phyloP scores from a whole-genome alignment of 1,140 invertebrate genomes.

The Xylocopa sonorina region DNA sequence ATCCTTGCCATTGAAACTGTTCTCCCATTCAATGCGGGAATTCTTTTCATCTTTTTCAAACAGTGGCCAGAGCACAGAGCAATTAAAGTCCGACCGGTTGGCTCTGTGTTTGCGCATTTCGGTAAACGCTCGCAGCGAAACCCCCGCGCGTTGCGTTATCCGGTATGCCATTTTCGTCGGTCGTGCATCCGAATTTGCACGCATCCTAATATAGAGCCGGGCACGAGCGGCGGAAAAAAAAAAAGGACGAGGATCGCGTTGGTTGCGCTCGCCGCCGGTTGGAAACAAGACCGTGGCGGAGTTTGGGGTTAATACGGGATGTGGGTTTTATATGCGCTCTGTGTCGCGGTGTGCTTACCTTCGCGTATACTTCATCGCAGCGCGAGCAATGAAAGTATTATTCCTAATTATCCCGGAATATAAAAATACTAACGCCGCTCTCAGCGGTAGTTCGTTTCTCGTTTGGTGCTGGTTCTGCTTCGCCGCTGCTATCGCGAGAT shows the following conservation, averaged over 20 bases:
- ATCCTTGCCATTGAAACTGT: too few species aligned
- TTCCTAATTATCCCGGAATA: constrained; percentile 58
- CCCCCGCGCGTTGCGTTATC: background rate
- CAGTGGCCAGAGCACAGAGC: too few species aligned
- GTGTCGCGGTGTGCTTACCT: constrained; percentile 9
- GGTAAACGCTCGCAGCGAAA: constrained; percentile 34
- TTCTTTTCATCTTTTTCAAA: too few species aligned
- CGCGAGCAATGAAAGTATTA: constrained; percentile 52
- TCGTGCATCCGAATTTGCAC: constrained; percentile 44
- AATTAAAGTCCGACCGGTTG: too few species aligned
- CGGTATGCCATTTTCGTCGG: constrained; percentile 21
- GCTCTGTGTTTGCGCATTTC: constrained; percentile 3
- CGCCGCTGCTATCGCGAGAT: too few species aligned
- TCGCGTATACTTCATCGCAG: constrained; percentile 30
- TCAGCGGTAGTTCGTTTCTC: constrained; percentile 26
- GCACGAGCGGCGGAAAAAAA: background rate
- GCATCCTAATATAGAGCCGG: constrained; percentile 34
- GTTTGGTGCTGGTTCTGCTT: constrained; percentile 18
- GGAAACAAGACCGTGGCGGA: constrained; percentile 53
- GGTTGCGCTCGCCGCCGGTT: background rate
- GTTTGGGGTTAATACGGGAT: constrained; percentile 44
- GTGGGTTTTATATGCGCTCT: constrained; percentile 41
- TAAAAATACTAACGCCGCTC: constrained; percentile 53
- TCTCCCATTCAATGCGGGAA: too few species aligned
- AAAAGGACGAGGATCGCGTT: constrained; percentile 10